Conservation (phyloP, 2,797 vertebrate genomes). For the Helarctos malayanus region DNA sequence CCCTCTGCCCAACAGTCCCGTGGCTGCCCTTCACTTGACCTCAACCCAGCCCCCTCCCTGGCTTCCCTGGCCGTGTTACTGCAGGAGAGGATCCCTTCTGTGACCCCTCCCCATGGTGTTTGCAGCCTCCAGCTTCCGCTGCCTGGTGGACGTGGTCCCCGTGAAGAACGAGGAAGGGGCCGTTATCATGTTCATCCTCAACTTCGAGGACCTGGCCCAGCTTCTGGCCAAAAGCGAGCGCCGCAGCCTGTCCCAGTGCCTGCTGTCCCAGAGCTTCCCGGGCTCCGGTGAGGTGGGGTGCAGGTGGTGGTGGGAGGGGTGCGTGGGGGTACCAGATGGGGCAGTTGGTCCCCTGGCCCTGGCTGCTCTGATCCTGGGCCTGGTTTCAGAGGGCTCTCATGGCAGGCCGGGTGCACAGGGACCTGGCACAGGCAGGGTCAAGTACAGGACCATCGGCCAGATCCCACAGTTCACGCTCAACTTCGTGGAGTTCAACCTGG, state of each 20-base stretch:
- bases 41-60: background rate
- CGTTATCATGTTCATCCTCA: slow-evolving; percentile 99
- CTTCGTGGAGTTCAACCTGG: slow-evolving; percentile 94
- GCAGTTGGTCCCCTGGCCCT: background rate
- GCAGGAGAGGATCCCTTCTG: background rate
- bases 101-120: background rate
- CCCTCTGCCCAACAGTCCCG: background rate
- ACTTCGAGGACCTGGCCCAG: slow-evolving; percentile 96
- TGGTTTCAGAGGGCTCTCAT: slow-evolving; percentile 88
- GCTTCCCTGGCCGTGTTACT: background rate
- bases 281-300: slow-evolving; percentile 85
- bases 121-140: slow-evolving; percentile 95
- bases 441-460: slow-evolving; percentile 93
- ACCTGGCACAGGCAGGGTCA: slow-evolving; percentile 95
- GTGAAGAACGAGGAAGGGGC: slow-evolving; percentile 96
- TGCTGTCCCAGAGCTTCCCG: slow-evolving; percentile 93
- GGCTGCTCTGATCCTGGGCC: slow-evolving; percentile 62
- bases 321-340: no score
- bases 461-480: slow-evolving; percentile 97
- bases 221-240: slow-evolving; percentile 90
- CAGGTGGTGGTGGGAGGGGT: accelerated
- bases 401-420: slow-evolving; percentile 93
- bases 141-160: slow-evolving; percentile 96
- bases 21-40: slow-evolving; percentile 53
- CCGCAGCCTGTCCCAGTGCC: slow-evolving; percentile 92